Evolutionary conservation across 2,113 vertebrate genomes (phyloP).

Genomic region (Petroica traversi): DNA sequence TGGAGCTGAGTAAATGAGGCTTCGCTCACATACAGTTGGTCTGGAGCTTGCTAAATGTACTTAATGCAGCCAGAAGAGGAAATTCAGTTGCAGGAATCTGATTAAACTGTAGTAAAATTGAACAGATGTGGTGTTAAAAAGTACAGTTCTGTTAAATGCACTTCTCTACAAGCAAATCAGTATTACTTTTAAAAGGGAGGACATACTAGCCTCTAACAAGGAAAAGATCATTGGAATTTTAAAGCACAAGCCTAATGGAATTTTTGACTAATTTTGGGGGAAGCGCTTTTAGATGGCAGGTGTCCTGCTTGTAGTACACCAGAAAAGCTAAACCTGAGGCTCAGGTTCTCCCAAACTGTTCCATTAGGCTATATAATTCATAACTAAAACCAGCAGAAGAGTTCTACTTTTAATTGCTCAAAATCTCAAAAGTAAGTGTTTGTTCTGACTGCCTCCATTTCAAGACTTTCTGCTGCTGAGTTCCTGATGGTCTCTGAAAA

Average conservation of each 20-base stretch:
- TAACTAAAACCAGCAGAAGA: neutral
- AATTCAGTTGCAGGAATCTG: neutral
- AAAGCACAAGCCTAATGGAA: neutral
- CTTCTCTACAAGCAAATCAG: neutral
- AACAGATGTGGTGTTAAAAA: neutral
- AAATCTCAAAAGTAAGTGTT: neutral
- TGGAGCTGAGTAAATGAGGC: neutral
- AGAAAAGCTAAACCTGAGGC: neutral
- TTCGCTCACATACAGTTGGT: neutral
- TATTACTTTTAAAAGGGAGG: neutral
- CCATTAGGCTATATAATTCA: neutral
- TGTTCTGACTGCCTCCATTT: neutral
- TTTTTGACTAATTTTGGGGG: neutral
- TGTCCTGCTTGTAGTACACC: neutral
- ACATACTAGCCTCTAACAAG: neutral
- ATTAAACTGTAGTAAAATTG: neutral
- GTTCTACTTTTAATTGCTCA: neutral
- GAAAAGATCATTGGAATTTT: neutral
- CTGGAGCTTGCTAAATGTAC: neutral
- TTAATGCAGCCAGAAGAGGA: neutral
- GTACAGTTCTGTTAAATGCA: neutral
- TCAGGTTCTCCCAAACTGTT: neutral
- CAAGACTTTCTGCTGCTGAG: neutral
- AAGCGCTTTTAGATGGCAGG: neutral
- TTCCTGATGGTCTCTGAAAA: neutral